Evolutionary conservation across 2,888 invertebrate genomes (phyloP), one percentile per base, ranked within the genome.

Genomic region (Cryptus armator): DNA sequence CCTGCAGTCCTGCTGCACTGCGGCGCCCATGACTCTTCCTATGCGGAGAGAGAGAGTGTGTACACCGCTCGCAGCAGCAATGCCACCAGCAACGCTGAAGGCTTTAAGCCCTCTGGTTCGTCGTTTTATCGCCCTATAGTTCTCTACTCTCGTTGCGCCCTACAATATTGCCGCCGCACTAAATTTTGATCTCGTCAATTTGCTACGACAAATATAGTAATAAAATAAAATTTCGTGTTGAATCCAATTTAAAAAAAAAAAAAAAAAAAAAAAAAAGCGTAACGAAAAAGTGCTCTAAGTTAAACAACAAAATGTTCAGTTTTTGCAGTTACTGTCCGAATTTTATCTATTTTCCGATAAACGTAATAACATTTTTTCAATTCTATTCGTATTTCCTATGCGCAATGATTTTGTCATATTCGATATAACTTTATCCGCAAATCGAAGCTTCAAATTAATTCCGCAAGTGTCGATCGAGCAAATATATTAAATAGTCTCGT

Each of bases 1-100:
- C 29, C 88, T 87, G 91, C 91, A 89, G 88, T 89, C 37, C 75
- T 88, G 88, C 90, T 90, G 91, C 91, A 90, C 88, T 90, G 91
- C 91, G 86, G 89, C 80, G 86, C 87, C 86, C 86, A 89, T 90
- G 90, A 89, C 87, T 90, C 90, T 90, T 89, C 82, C 87, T 81
- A 88, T 89, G 91, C 90, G 87, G 88, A 70, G 67, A 12, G 67
- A 12, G 59, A 67, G 19, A 67, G 37, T 56, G 32, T 66, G 16
- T 53, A 2, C 64, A 29, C 29, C 43, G 14, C 68, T 59, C 9
- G 74, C 51, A 62, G 29, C 67, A 14, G 43, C 16, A 37, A 44
- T 46, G n/a, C 68, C 43, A 53, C 43, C 16, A 4, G 14, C 43
- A 29, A 48, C 37, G 19, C n/a, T 77, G 44, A 67, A 82, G 67